Percentiles rank a stretch among this genome's conserved stretches.
Evolutionary conservation across 2,113 vertebrate species (phyloP).

Genomic region (Labeo catla): DNA sequence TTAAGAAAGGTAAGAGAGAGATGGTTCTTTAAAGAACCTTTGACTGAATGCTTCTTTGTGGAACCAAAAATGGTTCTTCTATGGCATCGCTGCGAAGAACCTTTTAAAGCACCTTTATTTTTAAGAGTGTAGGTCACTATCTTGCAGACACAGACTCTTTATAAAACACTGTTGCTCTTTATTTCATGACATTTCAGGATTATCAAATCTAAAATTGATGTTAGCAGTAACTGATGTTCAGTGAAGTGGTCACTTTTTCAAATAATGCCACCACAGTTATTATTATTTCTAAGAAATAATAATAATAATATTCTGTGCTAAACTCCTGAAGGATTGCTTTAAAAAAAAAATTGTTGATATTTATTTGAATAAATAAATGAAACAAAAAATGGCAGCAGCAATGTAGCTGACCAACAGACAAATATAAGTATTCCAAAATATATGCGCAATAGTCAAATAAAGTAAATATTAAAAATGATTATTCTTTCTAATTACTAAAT

Average conservation of each 20-base stretch:
- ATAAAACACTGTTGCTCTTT: not conserved
- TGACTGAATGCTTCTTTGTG: too few relatives aligned
- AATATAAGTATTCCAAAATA: not conserved
- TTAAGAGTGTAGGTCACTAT: too few relatives aligned
- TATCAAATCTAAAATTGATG: not conserved
- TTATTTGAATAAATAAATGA: too few relatives aligned
- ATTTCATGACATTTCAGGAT: not conserved
- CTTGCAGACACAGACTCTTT: slow-evolving; percentile 15
- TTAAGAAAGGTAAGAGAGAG: too few relatives aligned
- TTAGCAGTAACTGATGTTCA: not conserved
- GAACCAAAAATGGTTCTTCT: too few relatives aligned
- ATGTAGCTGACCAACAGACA: not conserved
- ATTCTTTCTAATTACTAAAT: not conserved
- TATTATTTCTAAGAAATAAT: not conserved
- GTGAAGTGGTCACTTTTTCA: not conserved
- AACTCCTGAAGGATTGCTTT: not conserved
- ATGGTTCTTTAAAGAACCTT: too few relatives aligned
- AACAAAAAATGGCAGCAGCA: not conserved
- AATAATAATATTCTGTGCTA: not conserved
- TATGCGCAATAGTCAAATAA: not conserved
- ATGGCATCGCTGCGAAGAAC: too few relatives aligned
- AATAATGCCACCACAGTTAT: not conserved
- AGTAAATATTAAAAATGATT: not conserved
- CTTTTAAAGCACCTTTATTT: too few relatives aligned
- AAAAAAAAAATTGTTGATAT: not conserved